Evolutionary conservation across 2,113 vertebrate species (phyloP).

Genomic region (Pachypanchax playfairii): DNA sequence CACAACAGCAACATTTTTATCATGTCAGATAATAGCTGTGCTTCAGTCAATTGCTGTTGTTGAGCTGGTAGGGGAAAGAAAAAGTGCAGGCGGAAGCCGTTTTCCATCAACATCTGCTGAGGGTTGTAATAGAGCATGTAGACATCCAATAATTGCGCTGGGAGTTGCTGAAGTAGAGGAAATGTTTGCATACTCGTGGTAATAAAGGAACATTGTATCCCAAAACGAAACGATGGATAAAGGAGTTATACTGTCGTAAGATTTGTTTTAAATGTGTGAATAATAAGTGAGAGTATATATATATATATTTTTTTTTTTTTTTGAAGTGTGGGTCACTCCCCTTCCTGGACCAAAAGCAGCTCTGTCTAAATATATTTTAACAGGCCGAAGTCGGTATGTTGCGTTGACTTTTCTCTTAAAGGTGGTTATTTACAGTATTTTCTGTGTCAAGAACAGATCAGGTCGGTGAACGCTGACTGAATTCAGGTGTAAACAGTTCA

Average conservation of each 20-base stretch:
- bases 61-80: not conserved
- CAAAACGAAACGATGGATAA: conserved; percentile 8
- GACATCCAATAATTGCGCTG: conserved; percentile 10
- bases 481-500: conserved; percentile 53
- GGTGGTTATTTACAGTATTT: conserved; percentile 51
- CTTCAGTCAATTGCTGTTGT: conserved; percentile 27
- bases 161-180: conserved; percentile 6
- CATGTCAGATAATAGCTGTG: conserved; percentile 34
- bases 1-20: conserved; percentile 10
- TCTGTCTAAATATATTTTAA: conserved; percentile 72
- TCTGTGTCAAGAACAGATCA: conserved; percentile 39
- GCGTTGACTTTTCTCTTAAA: conserved; percentile 33
- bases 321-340: conserved; percentile 49
- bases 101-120: conserved; percentile 35
- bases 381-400: conserved; percentile 34
- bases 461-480: conserved; percentile 28
- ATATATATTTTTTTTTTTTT: too few relatives aligned
- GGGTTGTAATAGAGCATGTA: conserved; percentile 23
- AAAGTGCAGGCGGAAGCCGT: conserved; percentile 25
- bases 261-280: too few relatives aligned
- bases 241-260: too few relatives aligned
- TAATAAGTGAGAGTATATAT: conserved; percentile 48
- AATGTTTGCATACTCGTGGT: conserved; percentile 4
- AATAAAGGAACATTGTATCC: conserved; percentile 21
- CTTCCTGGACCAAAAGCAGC: conserved; percentile 55